Percentiles rank a stretch among this genome's conserved stretches.
Evolutionary conservation across 2,888 invertebrate species (phyloP).

Genomic region (Troides helena): DNA sequence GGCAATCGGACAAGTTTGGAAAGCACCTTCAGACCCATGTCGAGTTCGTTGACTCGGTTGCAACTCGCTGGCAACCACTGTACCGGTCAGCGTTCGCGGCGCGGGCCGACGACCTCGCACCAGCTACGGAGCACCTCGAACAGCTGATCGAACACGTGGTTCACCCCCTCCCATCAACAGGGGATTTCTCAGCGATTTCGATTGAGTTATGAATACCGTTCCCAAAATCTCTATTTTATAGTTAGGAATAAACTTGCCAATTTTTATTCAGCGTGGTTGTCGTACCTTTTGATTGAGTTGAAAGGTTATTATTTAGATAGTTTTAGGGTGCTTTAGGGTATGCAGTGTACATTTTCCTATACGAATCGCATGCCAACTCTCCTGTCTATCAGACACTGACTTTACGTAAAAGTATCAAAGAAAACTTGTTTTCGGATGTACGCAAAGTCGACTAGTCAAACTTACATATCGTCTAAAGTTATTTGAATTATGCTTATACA

Average conservation of each 20-base stretch:
- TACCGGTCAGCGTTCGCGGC: constrained; percentile 33
- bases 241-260: no score
- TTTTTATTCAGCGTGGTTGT: no score
- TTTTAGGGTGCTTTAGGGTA: no score
- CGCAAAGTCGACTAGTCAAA: background rate
- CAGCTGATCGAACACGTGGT: constrained; percentile 44
- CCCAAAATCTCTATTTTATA: no score
- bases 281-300: no score
- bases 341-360: no score
- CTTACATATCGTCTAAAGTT: background rate
- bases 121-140: constrained; percentile 13
- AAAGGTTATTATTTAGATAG: no score
- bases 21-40: constrained; percentile 19
- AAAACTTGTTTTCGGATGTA: background rate
- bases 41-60: constrained; percentile 48
- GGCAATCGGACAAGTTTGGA: constrained; percentile 32
- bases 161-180: constrained; percentile 28
- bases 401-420: background rate
- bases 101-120: constrained; percentile 40
- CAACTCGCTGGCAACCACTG: constrained; percentile 46
- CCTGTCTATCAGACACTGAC: background rate
- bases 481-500: constrained; percentile 4
- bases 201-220: no score
- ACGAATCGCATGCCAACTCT: no score
- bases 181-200: no score